phyloP scores from a whole-genome alignment of 2,888 invertebrate genomes.

The Meghimatium bilineatum region DNA sequence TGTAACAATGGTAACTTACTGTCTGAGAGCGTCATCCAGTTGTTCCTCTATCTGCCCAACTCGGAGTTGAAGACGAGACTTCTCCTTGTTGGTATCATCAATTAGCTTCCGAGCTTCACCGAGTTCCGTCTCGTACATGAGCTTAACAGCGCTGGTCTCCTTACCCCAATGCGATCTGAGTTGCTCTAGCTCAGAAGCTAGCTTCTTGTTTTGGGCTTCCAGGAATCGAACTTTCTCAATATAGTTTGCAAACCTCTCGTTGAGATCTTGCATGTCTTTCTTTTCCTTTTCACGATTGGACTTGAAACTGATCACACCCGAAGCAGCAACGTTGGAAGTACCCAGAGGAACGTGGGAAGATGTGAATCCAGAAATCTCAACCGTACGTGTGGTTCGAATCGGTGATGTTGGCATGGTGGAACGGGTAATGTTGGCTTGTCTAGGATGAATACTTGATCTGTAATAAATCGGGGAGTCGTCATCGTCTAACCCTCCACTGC shows the following conservation, averaged over 20 bases:
- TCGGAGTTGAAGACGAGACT: constrained; percentile 78
- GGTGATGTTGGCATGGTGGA: constrained; percentile 57
- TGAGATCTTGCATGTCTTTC: constrained; percentile 79
- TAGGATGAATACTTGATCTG: constrained; percentile 50
- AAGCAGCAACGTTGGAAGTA: constrained; percentile 60
- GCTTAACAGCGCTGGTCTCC: constrained; percentile 75
- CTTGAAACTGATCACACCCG: constrained; percentile 77
- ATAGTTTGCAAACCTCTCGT: constrained; percentile 79
- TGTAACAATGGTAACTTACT: constrained; percentile 63
- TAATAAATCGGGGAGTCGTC: constrained; percentile 61
- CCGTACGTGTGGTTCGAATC: constrained; percentile 57
- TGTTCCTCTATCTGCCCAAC: constrained; percentile 78
- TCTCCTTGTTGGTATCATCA: constrained; percentile 78
- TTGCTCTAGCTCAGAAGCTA: constrained; percentile 75
- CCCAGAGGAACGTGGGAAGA: constrained; percentile 55
- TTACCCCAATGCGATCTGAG: constrained; percentile 74
- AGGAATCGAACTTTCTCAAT: constrained; percentile 79
- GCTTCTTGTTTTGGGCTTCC: constrained; percentile 77
- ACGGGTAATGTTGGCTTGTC: constrained; percentile 37
- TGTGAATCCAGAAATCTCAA: constrained; percentile 58
- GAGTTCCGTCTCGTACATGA: constrained; percentile 79
- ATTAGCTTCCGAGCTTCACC: constrained; percentile 78
- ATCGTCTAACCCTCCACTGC: constrained; percentile 46
- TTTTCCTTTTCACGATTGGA: constrained; percentile 78
- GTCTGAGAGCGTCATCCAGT: constrained; percentile 72